These are phyloP conservation scores for Amazona guildingii DNA, from an alignment of 2,113 vertebrate species.

Conservation along the genomic window DNA sequence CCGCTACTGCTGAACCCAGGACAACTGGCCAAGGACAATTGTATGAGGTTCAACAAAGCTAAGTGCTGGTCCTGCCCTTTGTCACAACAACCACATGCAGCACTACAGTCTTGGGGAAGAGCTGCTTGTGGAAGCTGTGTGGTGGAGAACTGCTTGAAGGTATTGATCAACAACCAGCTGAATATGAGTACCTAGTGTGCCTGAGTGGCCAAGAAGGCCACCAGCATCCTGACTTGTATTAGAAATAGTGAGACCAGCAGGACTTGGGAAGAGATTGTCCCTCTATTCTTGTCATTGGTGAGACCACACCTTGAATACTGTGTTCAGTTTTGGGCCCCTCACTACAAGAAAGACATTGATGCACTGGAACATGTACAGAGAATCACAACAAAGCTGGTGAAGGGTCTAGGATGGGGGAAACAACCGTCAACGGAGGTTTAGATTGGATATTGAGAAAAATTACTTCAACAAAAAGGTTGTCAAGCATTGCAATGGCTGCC, in stretches of 20 bases:
- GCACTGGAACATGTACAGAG: background rate
- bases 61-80: background rate
- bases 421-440: background rate
- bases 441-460: background rate
- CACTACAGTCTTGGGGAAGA: background rate
- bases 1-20: no score
- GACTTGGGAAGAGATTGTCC: accelerated
- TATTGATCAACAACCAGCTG: background rate
- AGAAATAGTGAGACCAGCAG: background rate
- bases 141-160: accelerated
- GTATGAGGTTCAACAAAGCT: background rate
- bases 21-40: background rate
- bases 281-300: accelerated
- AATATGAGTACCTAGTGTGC: background rate
- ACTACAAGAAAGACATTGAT: no score
- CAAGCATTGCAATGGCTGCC: background rate
- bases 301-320: accelerated
- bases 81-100: background rate
- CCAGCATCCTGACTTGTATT: background rate
- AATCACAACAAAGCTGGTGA: background rate
- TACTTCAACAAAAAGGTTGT: no score
- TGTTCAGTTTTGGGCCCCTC: background rate
- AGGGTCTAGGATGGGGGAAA: background rate
- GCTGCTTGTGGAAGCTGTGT: background rate
- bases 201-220: background rate